Evolutionary conservation across 2,113 vertebrate genomes (phyloP).

Genomic region (Azemiops feae): DNA sequence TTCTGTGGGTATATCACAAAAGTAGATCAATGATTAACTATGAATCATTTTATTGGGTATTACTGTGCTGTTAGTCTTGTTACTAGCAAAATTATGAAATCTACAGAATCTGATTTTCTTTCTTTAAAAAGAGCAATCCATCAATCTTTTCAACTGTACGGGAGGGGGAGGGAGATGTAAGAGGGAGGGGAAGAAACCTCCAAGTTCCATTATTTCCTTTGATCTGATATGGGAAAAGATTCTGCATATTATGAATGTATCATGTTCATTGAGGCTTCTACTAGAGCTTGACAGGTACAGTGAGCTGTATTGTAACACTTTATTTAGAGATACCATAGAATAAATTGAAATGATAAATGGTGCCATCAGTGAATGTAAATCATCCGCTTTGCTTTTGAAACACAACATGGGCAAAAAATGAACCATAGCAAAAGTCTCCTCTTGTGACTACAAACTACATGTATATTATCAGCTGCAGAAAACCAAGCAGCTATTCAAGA

Average conservation of each 20-base stretch:
- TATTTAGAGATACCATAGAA: conserved; percentile 17
- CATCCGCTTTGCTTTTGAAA: conserved; percentile 4
- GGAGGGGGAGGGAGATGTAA: too few relatives aligned
- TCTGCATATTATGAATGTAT: conserved; percentile 25
- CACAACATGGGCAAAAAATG: neutral
- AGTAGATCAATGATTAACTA: neutral
- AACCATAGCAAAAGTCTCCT: neutral
- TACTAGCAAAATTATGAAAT: neutral
- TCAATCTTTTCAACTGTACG: conserved; percentile 4
- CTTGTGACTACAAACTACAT: neutral
- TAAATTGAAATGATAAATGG: conserved; percentile 24
- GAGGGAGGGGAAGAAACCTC: neutral
- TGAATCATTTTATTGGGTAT: neutral
- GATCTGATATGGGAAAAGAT: conserved; percentile 30
- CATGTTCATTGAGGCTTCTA: conserved; percentile 19
- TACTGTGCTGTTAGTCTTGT: neutral
- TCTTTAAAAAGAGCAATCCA: neutral
- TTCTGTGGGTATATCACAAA: neutral
- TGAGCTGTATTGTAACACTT: conserved; percentile 16
- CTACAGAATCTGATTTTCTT: neutral
- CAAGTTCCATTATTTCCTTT: conserved; percentile 11
- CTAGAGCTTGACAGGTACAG: conserved; percentile 32
- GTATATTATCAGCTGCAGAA: neutral
- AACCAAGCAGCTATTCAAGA: neutral
- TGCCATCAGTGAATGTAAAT: conserved; percentile 19